These are phyloP conservation scores for Gorsachius magnificus DNA, from an alignment of 2,797 vertebrate genomes.

Conservation along the genomic window DNA sequence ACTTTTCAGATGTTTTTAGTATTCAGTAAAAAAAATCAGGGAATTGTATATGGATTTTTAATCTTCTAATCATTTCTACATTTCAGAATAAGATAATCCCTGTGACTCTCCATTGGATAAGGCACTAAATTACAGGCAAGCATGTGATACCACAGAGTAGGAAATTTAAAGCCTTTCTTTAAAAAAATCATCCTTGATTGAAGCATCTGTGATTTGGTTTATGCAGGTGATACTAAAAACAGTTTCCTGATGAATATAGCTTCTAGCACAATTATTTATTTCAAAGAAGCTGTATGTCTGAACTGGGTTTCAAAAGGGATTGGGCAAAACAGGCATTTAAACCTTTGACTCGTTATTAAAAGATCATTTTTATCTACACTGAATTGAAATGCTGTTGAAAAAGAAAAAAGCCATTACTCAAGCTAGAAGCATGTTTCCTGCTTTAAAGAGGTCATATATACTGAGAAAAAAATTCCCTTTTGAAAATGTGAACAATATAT, in stretches of 20 bases:
- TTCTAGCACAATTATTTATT: not conserved
- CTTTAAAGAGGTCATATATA: not conserved
- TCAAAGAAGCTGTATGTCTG: not conserved
- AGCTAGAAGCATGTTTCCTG: not conserved
- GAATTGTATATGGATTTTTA: not conserved
- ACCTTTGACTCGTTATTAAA: not conserved
- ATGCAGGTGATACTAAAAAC: slow-evolving; percentile 9
- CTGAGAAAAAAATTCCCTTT: not conserved
- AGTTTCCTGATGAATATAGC: not conserved
- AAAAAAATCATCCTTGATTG: not conserved
- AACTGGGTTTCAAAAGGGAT: not conserved
- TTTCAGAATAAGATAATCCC: not conserved
- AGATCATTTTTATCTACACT: not conserved
- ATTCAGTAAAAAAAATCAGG: not conserved
- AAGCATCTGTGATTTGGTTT: slow-evolving; percentile 28
- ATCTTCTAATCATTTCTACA: not conserved
- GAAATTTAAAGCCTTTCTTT: slow-evolving; percentile 5
- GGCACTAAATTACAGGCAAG: not conserved
- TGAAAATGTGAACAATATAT: not conserved
- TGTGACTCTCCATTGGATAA: not conserved
- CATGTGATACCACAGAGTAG: not conserved
- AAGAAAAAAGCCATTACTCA: not conserved
- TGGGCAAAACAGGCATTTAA: not conserved
- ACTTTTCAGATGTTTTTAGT: not conserved
- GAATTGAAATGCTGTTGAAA: not conserved